Evolutionary conservation across 2,888 invertebrate genomes (phyloP).

Genomic region (Drosophila paramelanica): DNA sequence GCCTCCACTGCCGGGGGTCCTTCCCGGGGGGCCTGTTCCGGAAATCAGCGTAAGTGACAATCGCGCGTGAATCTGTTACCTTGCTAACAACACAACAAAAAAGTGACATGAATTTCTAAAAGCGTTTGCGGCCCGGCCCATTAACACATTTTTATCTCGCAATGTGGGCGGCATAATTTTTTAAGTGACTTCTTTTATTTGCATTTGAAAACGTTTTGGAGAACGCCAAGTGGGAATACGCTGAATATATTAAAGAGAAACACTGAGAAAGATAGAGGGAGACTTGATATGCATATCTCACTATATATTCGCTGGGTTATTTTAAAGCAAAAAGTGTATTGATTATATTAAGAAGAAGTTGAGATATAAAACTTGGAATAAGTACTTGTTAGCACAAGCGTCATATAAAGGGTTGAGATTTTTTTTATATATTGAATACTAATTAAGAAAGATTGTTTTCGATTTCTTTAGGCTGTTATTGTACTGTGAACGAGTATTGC

Average conservation of each 20-base stretch:
- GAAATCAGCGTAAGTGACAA: conserved; percentile 67
- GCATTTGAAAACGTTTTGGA: conserved; percentile 64
- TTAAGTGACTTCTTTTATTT: conserved; percentile 80
- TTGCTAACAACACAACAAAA: conserved; percentile 38
- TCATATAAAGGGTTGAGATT: too few relatives aligned
- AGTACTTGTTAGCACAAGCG: too few relatives aligned
- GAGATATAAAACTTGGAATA: too few relatives aligned
- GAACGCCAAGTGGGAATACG: conserved; percentile 55
- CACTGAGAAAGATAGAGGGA: background rate
- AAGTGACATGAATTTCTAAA: conserved; percentile 81
- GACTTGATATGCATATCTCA: conserved; percentile 1
- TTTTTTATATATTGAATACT: too few relatives aligned
- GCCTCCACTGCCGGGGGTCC: conserved; percentile 16
- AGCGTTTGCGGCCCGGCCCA: conserved; percentile 69
- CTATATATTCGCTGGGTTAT: background rate
- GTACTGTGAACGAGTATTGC: too few relatives aligned
- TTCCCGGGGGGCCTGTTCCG: conserved; percentile 57
- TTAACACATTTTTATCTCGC: conserved; percentile 66
- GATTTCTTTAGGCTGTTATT: background rate
- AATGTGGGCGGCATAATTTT: conserved; percentile 70
- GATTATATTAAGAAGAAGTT: too few relatives aligned
- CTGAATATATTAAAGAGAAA: conserved; percentile 52
- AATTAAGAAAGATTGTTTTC: too few relatives aligned
- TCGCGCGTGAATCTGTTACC: conserved; percentile 63
- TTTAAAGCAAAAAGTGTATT: background rate